Conservation (phyloP, 2,113 vertebrate genomes). For the Sorex araneus region DNA sequence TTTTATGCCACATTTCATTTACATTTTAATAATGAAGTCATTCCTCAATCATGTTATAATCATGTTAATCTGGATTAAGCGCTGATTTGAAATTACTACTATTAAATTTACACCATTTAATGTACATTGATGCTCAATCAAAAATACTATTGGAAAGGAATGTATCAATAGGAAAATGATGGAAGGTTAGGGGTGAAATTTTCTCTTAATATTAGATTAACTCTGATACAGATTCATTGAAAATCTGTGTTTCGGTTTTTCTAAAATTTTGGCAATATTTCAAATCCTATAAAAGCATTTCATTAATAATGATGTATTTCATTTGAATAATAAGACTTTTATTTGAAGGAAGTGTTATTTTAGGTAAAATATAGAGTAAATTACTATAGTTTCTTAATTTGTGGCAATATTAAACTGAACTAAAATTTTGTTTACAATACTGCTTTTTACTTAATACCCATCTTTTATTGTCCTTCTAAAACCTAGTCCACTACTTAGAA, state of each 20-base stretch:
- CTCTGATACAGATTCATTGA: background rate
- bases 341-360: slow-evolving; percentile 21
- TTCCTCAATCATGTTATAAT: slow-evolving; percentile 5
- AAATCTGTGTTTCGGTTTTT: background rate
- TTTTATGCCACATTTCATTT: slow-evolving; percentile 48
- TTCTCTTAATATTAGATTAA: background rate
- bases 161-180: no score
- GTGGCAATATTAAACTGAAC: background rate
- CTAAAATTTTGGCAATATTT: slow-evolving; percentile 1
- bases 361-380: slow-evolving; percentile 26
- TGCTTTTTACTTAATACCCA: background rate
- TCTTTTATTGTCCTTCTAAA: background rate
- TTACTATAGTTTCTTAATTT: slow-evolving; percentile 36
- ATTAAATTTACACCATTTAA: background rate
- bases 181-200: background rate
- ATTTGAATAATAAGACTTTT: slow-evolving; percentile 38
- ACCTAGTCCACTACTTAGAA: background rate
- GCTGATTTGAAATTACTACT: background rate
- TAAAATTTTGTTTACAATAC: slow-evolving; percentile 41
- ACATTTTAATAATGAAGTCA: slow-evolving; percentile 34
- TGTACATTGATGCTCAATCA: no score
- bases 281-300: background rate
- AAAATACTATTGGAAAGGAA: no score
- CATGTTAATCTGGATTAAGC: background rate
- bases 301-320: background rate